These are phyloP conservation scores for Oxyura jamaicensis DNA, from an alignment of 2,113 vertebrate species.

Conservation along the genomic window DNA sequence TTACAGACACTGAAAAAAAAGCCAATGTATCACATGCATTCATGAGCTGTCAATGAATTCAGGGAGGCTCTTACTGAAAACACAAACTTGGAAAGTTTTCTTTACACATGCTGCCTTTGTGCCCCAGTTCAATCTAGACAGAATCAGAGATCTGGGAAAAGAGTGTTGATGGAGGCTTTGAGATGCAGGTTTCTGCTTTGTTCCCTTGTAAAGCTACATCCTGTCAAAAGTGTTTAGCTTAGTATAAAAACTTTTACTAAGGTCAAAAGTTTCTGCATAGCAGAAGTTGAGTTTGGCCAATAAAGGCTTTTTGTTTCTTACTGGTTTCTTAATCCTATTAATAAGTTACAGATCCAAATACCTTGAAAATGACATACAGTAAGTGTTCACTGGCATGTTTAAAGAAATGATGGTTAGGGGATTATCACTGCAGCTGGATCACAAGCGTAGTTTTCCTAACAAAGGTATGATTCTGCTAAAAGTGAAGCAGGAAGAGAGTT, in stretches of 20 bases:
- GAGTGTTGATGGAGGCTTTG: background rate
- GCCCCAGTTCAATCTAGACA: background rate
- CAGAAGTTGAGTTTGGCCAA: background rate
- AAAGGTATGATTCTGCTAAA: background rate
- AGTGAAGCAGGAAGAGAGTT: background rate
- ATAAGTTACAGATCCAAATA: background rate
- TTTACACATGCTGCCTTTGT: background rate
- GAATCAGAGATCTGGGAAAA: background rate
- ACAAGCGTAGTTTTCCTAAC: background rate
- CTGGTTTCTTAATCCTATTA: background rate
- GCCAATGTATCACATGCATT: rapidly evolving
- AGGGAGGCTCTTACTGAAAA: background rate
- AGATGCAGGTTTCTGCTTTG: background rate
- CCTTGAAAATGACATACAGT: background rate
- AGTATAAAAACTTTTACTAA: background rate
- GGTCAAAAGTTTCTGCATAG: background rate
- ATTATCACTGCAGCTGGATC: background rate
- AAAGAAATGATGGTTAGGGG: background rate
- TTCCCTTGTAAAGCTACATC: background rate
- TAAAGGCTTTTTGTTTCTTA: background rate
- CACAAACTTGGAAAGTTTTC: background rate
- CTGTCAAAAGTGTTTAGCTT: background rate
- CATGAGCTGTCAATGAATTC: background rate
- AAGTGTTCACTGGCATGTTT: background rate
- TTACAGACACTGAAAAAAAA: background rate